phyloP scores from a whole-genome alignment of 2,797 vertebrate species.

The Lateolabrax maculatus region DNA sequence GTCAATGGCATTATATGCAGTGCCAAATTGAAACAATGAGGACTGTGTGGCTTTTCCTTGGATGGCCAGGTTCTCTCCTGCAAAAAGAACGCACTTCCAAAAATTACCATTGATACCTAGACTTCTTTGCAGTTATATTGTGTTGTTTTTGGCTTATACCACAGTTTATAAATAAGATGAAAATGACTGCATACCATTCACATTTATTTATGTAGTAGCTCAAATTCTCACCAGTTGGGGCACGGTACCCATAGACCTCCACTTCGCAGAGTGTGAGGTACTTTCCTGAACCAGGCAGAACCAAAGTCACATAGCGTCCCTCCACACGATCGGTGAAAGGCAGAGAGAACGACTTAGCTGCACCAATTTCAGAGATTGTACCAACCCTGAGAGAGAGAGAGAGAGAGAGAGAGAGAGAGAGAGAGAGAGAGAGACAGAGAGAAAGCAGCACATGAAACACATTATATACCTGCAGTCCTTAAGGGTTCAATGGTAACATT shows the following conservation, averaged over 20 bases:
- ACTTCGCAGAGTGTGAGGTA: constrained; percentile 55
- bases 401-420: neutral
- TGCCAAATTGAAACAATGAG: neutral
- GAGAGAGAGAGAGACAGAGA: neutral
- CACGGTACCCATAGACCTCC: constrained; percentile 59
- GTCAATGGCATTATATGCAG: constrained; percentile 61
- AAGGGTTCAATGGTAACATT: neutral
- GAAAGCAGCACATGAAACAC: neutral
- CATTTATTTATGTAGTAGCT: neutral
- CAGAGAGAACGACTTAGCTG: fast-evolving
- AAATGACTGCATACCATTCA: neutral
- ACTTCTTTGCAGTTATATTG: neutral
- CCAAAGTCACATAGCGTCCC: constrained; percentile 55
- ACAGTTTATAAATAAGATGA: neutral
- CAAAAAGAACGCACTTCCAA: neutral
- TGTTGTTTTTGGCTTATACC: neutral
- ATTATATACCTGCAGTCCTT: neutral
- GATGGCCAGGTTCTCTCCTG: constrained; percentile 47
- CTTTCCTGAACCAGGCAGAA: neutral
- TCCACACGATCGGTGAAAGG: neutral
- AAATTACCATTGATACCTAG: neutral
- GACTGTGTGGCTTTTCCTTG: constrained; percentile 29
- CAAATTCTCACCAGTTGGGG: constrained; percentile 44
- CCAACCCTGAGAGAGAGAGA: constrained; percentile 20
- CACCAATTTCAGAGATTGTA: fast-evolving